A percentile compares a stretch with the other conserved stretches of the same genome.
Evolutionary conservation across 2,113 vertebrate species (phyloP).

Genomic region (Paraplagusia blochii): DNA sequence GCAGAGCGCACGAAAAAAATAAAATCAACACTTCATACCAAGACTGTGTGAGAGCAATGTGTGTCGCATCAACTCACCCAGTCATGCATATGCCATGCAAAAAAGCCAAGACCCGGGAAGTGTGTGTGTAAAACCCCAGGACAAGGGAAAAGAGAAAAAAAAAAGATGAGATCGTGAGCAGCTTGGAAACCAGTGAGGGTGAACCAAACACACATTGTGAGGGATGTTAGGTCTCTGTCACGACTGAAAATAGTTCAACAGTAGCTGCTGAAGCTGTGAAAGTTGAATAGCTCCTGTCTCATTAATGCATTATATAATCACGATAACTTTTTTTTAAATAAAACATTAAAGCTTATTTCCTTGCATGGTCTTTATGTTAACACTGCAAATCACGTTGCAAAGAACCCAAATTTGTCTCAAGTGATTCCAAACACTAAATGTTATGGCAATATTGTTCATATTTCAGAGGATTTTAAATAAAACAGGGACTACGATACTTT

Average conservation of each 20-base stretch:
- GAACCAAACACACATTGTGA: not conserved
- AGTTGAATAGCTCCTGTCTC: too few species aligned
- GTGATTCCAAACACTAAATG: too few species aligned
- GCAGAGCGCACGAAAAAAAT: constrained; percentile 16
- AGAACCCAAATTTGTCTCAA: too few species aligned
- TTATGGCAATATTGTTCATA: too few species aligned
- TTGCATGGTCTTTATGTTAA: too few species aligned
- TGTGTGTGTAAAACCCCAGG: constrained; percentile 27
- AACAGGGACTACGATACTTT: too few species aligned
- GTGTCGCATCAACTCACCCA: constrained; percentile 73
- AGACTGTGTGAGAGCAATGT: constrained; percentile 33
- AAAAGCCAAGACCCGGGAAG: constrained; percentile 65
- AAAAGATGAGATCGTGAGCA: constrained; percentile 44
- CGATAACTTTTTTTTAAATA: too few species aligned
- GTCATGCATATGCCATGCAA: constrained; percentile 76
- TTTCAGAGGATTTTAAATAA: too few species aligned
- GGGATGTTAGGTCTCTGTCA: not conserved
- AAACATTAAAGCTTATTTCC: too few species aligned
- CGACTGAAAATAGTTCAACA: not conserved
- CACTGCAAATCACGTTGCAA: too few species aligned
- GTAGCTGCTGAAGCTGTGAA: too few species aligned
- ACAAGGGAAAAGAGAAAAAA: constrained; percentile 30
- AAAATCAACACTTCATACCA: constrained; percentile 1
- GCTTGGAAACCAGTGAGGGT: constrained; percentile 15
- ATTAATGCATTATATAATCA: too few species aligned